Base-by-base conservation (phyloP, 2,888 invertebrate species). In the Cancer borealis region DNA sequence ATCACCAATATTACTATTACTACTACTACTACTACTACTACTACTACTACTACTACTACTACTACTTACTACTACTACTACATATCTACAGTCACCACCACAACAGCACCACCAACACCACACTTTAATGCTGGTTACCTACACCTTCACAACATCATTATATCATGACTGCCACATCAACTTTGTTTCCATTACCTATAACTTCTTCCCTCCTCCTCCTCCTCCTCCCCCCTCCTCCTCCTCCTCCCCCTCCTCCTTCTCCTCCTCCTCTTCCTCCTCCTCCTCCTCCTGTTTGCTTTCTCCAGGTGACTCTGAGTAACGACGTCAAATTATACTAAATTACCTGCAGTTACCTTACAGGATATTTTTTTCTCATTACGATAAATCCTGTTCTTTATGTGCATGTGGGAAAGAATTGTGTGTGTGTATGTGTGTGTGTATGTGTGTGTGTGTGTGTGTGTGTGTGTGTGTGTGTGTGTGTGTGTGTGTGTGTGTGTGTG, bases 401-500 rank as follows among this genome's bases (percentile, higher is more conserved):
- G 26, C 79, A 66, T 0, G 60, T 66, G 60, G 60, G 21, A 17
- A 66, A 21, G 60, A 17, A 66, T 3, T 66, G 26, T 26, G 26
- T 79, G 79, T 26, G 79, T 26, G 60, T 66, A 1, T 66, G 60
- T 66, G 60, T 66, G 60, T 66, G 60, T 66, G 21, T 66, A 21
- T 66, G 21, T 66, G 21, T 66, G 60, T 66, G 60, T 66, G 60
- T 66, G 60, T 66, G 60, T 66, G 60, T 66, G 60, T 66, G 60
- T 66, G 79, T 79, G 79, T 6, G 79, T 79, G 79, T 79, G 79
- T 17, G 79, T 79, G 79, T 79, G 79, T 17, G n/a, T 79, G 79
- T 79, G 79, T 26, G 79, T 79, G 79, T 79, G 79, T 26, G 79
- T 79, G 79, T 79, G 79, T 79, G 79, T 79, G 79, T 79, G 79